phyloP scores from a whole-genome alignment of 35 echinoderm and acorn worm genomes.

The Holothuria glaberrima region DNA sequence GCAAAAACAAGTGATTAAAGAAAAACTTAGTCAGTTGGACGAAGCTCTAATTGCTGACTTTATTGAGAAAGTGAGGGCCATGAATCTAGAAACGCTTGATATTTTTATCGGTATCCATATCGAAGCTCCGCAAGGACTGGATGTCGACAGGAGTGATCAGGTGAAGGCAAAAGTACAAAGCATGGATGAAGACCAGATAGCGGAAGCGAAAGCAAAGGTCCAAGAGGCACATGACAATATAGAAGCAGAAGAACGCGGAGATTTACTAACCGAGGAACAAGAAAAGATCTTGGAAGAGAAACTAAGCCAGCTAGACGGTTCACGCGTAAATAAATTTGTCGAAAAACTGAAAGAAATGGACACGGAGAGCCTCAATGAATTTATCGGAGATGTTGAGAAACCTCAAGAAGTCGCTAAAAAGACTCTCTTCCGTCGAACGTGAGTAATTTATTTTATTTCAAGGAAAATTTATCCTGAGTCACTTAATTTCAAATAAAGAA shows the following conservation, averaged over 20 bases:
- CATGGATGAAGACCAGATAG: no score
- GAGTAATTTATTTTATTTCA: not conserved
- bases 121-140: no score
- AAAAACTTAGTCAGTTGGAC: slow-evolving; percentile 27
- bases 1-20: not conserved
- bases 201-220: not conserved
- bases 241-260: not conserved
- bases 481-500: no score
- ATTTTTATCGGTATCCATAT: not conserved
- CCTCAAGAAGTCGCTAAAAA: not conserved
- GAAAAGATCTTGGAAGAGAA: not conserved
- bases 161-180: no score
- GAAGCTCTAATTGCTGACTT: not conserved
- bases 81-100: not conserved
- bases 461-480: no score
- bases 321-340: not conserved
- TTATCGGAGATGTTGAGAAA: slow-evolving; percentile 11
- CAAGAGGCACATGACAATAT: not conserved
- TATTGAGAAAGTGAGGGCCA: not conserved
- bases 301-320: slow-evolving; percentile 9
- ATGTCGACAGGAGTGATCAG: no score
- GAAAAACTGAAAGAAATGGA: slow-evolving; percentile 20
- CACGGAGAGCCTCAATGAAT: not conserved
- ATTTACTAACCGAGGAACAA: slow-evolving; percentile 18
- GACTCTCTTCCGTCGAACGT: slow-evolving; percentile 36